Evolutionary conservation across 2,113 vertebrate species (phyloP).

Genomic region (Raphicerus campestris): DNA sequence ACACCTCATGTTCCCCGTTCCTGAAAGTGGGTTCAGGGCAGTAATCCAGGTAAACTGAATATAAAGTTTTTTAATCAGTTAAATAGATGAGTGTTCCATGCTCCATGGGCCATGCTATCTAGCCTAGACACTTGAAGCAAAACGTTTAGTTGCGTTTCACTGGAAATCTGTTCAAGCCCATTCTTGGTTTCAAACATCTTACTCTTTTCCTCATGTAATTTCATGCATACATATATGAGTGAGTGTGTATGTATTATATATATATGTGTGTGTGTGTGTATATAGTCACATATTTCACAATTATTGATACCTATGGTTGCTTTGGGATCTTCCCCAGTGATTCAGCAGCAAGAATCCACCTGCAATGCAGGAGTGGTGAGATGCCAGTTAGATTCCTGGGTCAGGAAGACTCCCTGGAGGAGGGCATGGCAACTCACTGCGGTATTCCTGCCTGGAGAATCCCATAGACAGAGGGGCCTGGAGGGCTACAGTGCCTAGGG

Average conservation of each 20-base stretch:
- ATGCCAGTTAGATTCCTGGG: neutral
- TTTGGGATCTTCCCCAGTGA: neutral
- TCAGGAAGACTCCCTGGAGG: neutral
- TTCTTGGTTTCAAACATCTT: neutral
- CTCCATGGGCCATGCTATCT: neutral
- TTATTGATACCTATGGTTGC: neutral
- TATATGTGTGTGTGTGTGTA: fast-evolving
- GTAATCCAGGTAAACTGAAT: neutral
- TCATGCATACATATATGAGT: neutral
- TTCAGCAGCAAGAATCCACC: neutral
- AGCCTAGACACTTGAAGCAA: neutral
- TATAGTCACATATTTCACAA: neutral
- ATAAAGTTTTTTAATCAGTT: neutral
- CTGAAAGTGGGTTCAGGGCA: neutral
- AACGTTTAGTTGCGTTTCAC: constrained; percentile 9
- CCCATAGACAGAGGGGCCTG: neutral
- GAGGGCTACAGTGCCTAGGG: neutral
- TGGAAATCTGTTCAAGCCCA: neutral
- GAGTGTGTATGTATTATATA: neutral
- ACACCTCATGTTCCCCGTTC: neutral
- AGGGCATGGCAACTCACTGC: neutral
- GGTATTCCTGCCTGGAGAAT: neutral
- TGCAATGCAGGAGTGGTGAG: neutral
- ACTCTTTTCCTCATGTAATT: neutral
- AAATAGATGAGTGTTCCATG: neutral